Percentiles rank a stretch among this genome's conserved stretches.
These are phyloP conservation scores for Pangasius djambal DNA, from an alignment of 2,797 vertebrate species.

Conservation along the genomic window DNA sequence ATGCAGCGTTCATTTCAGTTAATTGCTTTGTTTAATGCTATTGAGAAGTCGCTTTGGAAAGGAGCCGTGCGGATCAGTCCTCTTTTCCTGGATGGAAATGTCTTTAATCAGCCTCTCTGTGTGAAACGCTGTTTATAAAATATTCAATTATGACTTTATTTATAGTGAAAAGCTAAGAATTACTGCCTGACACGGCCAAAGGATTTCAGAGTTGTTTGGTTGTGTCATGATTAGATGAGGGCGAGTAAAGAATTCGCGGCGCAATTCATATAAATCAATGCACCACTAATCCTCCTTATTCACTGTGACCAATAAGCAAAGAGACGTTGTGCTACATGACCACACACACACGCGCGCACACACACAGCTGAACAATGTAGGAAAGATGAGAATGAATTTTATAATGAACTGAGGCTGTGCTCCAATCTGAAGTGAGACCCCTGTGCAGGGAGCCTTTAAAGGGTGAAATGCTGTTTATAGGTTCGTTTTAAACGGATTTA, in stretches of 20 bases:
- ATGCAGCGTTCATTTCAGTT: slow-evolving; percentile 76
- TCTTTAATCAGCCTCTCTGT: slow-evolving; percentile 43
- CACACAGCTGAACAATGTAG: not conserved
- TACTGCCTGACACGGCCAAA: no score
- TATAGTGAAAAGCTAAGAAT: no score
- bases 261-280: not conserved
- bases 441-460: not conserved
- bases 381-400: not conserved
- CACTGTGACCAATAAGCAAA: not conserved
- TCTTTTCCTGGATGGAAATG: slow-evolving; percentile 57
- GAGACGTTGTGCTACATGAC: not conserved
- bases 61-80: slow-evolving; percentile 67
- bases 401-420: not conserved
- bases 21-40: slow-evolving; percentile 76
- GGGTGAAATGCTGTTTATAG: no score
- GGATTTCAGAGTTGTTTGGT: not conserved
- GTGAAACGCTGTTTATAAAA: not conserved
- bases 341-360: not conserved
- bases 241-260: not conserved
- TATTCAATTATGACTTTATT: not conserved
- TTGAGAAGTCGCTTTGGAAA: slow-evolving; percentile 68
- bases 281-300: not conserved
- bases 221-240: not conserved
- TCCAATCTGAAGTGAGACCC: not conserved
- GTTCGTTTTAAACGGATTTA: not conserved